Base-by-base conservation (phyloP, 1,140 invertebrate genomes). In the Diuraphis noxia region DNA sequence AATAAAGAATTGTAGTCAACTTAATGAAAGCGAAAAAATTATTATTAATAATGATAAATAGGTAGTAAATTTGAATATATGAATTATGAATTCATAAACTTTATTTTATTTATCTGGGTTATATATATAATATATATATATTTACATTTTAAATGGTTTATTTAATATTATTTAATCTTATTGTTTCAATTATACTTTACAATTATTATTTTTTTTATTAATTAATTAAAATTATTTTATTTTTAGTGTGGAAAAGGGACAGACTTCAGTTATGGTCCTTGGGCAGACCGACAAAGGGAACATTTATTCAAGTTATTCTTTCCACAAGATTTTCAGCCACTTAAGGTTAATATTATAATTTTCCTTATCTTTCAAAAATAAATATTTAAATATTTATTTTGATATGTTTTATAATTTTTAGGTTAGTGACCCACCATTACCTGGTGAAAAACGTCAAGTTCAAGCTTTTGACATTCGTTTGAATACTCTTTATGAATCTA, bases 221-320 rank as follows among this genome's bases (percentile, higher is more conserved):
- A 84, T 43, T 41, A 84, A 43, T 85, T 34, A 34, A 9, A 43
- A n/a, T 43, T 63, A 72, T 63, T 63, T 72, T n/a, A n/a, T 21
- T 92, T 93, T 72, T 92, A 94, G 94, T 99, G 98, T 95, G 97
- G 98, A 5, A 99, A 99, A 95, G 98, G 97, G 40, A 99, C 99
- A 77, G 98, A 99, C 93, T 98, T 99, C 93, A 99, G 98, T 94
- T 99, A 99, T 93, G 99, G 99, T 5, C 98, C 99, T 9, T 99
- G 98, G 98, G 98, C 98, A 13, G 99, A 99, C 94, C 95, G 98
- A 79, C 99, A 99, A 94, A 95, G 98, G 92, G 98, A 99, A 94
- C 96, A 98, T 94, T 94, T 99, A 34, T 99, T 98, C 94, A 98
- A 97, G 94, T 99, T 99, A 94, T 99, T 99, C 94, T 99, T 98